phyloP scores from a whole-genome alignment of 2,113 vertebrate species.

The Sitta europaea region DNA sequence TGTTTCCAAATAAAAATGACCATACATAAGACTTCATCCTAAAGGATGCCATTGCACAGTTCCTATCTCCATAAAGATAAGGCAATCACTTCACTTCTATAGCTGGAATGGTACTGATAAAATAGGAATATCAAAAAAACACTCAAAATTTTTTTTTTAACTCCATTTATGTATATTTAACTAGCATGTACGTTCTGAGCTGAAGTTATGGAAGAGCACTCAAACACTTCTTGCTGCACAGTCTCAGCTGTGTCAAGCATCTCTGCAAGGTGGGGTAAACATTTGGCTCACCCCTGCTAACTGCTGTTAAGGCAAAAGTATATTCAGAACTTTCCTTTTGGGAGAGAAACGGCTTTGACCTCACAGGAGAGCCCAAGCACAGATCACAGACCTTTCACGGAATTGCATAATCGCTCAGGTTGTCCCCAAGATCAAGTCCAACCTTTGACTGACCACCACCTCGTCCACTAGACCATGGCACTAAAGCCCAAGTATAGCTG shows the following conservation, averaged over 20 bases:
- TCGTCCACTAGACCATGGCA: neutral
- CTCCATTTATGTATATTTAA: neutral
- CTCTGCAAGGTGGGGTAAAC: neutral
- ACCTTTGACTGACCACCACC: neutral
- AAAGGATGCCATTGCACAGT: rapidly evolving
- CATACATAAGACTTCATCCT: neutral
- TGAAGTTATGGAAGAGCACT: neutral
- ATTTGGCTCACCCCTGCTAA: neutral
- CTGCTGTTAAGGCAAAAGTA: neutral
- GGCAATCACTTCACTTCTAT: neutral
- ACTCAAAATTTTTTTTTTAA: neutral
- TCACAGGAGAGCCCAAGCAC: neutral
- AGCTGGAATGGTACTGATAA: neutral
- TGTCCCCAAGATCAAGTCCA: neutral
- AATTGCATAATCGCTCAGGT: neutral
- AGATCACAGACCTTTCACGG: neutral
- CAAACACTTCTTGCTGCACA: neutral
- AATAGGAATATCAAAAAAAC: neutral
- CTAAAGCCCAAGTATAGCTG: neutral
- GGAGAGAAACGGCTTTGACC: neutral
- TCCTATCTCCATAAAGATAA: neutral
- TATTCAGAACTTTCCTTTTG: neutral
- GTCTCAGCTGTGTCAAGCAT: neutral
- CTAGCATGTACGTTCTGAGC: rapidly evolving
- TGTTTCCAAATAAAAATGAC: neutral